Percentiles rank a stretch among this genome's conserved stretches.
Evolutionary conservation across 1,140 invertebrate species (phyloP).

Genomic region (Phymastichus coffea): DNA sequence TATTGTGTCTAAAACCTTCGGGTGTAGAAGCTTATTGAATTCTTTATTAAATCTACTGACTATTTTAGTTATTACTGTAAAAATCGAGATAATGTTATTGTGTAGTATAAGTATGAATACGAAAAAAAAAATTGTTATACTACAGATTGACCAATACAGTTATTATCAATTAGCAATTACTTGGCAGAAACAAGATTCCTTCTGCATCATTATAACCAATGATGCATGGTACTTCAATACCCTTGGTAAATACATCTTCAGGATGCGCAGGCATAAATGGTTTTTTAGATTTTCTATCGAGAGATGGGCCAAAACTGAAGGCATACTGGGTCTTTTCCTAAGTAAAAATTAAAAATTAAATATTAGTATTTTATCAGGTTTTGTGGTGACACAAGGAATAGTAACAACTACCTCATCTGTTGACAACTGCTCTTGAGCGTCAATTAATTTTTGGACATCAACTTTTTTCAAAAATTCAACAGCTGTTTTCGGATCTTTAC

Average conservation of each 20-base stretch:
- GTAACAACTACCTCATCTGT: conserved; percentile 14
- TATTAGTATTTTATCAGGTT: not conserved
- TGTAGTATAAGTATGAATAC: too few species aligned
- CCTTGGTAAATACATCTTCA: conserved; percentile 40
- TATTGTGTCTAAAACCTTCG: too few species aligned
- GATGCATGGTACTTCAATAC: conserved; percentile 61
- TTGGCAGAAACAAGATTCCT: conserved; percentile 36
- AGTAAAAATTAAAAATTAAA: not conserved
- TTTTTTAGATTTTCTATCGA: conserved; percentile 41
- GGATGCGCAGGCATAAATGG: conserved; percentile 51
- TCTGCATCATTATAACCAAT: conserved; percentile 62
- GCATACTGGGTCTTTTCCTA: conserved; percentile 32
- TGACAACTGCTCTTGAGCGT: conserved; percentile 29
- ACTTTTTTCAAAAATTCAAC: conserved; percentile 34
- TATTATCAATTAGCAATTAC: too few species aligned
- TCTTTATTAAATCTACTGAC: too few species aligned
- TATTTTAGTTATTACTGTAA: too few species aligned
- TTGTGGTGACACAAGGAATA: too few species aligned
- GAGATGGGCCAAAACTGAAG: conserved; percentile 35
- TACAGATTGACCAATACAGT: too few species aligned
- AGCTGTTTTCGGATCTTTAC: not conserved
- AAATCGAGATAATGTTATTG: too few species aligned
- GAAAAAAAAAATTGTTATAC: too few species aligned
- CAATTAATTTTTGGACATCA: conserved; percentile 23
- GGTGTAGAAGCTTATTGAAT: too few species aligned